Conservation (phyloP, 1,140 invertebrate genomes). For the Ceratosolen solmsi region DNA sequence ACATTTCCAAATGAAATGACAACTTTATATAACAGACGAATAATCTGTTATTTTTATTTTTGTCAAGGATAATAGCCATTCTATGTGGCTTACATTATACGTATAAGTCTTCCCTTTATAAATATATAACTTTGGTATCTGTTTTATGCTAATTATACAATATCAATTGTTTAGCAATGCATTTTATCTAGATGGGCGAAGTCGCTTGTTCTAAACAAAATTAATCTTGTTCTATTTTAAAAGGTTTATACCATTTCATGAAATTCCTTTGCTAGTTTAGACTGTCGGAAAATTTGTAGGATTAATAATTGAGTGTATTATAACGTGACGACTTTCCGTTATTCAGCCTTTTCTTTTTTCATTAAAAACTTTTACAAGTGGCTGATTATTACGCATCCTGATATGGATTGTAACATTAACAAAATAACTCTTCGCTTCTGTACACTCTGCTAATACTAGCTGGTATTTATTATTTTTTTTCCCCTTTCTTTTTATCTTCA, state of each 20-base stretch:
- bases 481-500: conserved; percentile 25
- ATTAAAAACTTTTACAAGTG: conserved; percentile 48
- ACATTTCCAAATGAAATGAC: conserved; percentile 23
- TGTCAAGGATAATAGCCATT: conserved; percentile 42
- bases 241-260: conserved; percentile 15
- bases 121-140: conserved; percentile 54
- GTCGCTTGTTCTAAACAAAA: conserved; percentile 16
- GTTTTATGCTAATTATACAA: conserved; percentile 49
- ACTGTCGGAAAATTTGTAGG: conserved; percentile 44
- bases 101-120: conserved; percentile 56
- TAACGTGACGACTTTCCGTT: conserved; percentile 11
- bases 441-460: conserved; percentile 56
- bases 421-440: conserved; percentile 59
- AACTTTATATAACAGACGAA: conserved; percentile 30
- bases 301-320: background rate
- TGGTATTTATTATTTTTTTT: conserved; percentile 46
- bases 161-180: conserved; percentile 44
- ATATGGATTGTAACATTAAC: conserved; percentile 58
- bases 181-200: conserved; percentile 38
- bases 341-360: conserved; percentile 40
- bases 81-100: conserved; percentile 48
- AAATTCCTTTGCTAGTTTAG: conserved; percentile 45
- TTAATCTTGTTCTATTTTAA: conserved; percentile 24
- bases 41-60: conserved; percentile 25
- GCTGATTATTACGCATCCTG: conserved; percentile 52